phyloP scores from a whole-genome alignment of 2,113 vertebrate species.

The Plecturocebus donacophilus region DNA sequence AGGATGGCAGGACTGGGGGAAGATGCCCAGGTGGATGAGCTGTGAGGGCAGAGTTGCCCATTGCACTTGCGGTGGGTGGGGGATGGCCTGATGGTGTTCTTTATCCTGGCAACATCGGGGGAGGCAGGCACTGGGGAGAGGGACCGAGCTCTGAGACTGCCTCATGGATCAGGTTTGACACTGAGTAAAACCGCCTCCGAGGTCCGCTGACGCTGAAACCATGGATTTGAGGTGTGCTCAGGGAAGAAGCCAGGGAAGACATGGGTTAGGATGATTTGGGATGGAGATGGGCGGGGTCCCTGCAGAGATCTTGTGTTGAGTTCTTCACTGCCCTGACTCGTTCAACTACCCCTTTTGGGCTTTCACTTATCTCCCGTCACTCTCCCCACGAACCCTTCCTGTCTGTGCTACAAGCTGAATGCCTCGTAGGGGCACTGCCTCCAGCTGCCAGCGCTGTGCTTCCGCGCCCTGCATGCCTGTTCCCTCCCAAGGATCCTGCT shows the following conservation, averaged over 20 bases:
- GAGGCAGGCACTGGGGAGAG: too few species aligned
- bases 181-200: rapidly evolving
- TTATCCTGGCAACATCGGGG: too few species aligned
- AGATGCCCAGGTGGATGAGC: not conserved
- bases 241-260: not conserved
- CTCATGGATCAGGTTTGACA: not conserved
- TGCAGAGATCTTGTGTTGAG: not conserved
- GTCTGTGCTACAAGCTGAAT: too few species aligned
- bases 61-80: not conserved
- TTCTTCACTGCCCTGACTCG: not conserved
- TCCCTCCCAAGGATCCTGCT: not conserved
- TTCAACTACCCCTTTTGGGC: not conserved
- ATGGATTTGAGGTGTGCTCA: not conserved
- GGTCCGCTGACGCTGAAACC: not conserved
- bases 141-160: not conserved
- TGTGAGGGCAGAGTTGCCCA: rapidly evolving
- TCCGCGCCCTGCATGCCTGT: not conserved
- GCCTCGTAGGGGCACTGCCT: not conserved
- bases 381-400: not conserved
- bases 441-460: too few species aligned
- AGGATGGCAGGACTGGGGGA: not conserved
- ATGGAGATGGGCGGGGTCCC: not conserved
- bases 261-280: not conserved
- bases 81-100: not conserved
- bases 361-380: too few species aligned